A percentile compares a stretch with the other conserved stretches of the same genome.
These are phyloP conservation scores for Hyla sarda DNA, from an alignment of 2,113 vertebrate species.

Conservation along the genomic window DNA sequence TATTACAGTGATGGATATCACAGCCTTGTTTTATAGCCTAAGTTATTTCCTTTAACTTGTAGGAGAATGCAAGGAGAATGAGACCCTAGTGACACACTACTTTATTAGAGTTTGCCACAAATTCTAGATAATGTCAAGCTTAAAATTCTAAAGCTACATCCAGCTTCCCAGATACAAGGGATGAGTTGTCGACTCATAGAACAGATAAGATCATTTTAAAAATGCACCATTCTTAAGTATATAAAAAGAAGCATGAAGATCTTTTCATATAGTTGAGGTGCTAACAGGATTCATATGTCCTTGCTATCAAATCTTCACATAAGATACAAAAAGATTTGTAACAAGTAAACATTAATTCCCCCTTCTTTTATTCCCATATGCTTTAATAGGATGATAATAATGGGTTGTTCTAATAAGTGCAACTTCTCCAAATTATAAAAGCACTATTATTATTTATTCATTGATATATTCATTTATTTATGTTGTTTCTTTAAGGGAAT, in stretches of 20 bases:
- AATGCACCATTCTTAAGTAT: not conserved
- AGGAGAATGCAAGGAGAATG: constrained; percentile 38
- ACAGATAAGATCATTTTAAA: constrained; percentile 13
- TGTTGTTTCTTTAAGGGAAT: too few relatives aligned
- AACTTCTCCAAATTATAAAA: too few relatives aligned
- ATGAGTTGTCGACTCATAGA: not conserved
- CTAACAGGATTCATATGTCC: not conserved
- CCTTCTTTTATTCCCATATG: not conserved
- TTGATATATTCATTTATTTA: too few relatives aligned
- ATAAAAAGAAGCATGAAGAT: not conserved
- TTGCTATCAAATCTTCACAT: not conserved
- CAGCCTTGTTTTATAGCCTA: constrained; percentile 8
- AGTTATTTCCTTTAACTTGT: not conserved
- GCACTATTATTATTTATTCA: too few relatives aligned
- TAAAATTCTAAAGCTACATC: not conserved
- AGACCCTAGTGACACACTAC: constrained; percentile 29
- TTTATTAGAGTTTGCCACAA: constrained; percentile 17
- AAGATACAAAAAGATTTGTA: too few relatives aligned
- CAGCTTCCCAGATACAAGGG: not conserved
- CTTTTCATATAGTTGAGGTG: not conserved
- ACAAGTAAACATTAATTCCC: not conserved
- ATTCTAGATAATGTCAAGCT: constrained; percentile 31
- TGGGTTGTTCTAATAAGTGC: too few relatives aligned
- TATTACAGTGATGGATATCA: constrained; percentile 12
- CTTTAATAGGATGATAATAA: too few relatives aligned